These are phyloP conservation scores for Neodon shergylaensis DNA, from an alignment of 2,113 vertebrate genomes.

Conservation along the genomic window DNA sequence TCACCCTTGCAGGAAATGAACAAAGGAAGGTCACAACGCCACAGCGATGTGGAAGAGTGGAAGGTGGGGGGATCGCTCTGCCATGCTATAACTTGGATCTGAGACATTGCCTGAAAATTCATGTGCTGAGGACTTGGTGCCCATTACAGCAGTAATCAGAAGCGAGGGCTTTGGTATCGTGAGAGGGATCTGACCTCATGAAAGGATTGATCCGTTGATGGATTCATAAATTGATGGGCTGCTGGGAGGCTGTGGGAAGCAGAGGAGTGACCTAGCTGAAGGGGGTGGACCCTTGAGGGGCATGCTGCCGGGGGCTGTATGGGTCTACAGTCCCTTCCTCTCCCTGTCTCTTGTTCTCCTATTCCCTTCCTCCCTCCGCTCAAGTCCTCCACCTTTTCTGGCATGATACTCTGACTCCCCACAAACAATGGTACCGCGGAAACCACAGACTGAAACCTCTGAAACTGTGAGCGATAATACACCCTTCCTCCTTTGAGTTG, in stretches of 20 bases:
- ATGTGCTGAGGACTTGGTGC: neutral
- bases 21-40: neutral
- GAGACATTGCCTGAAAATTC: neutral
- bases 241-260: neutral
- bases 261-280: neutral
- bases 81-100: neutral
- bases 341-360: neutral
- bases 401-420: neutral
- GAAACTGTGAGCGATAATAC: neutral
- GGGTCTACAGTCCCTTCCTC: neutral
- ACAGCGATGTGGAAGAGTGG: too few species aligned
- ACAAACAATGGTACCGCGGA: neutral
- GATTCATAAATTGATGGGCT: neutral
- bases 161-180: neutral
- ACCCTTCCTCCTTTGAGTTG: neutral
- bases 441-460: neutral
- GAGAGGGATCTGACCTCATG: neutral
- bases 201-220: neutral
- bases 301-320: neutral
- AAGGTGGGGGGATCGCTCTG: neutral
- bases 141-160: neutral
- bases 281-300: neutral
- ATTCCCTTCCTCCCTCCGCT: neutral
- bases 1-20: neutral
- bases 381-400: neutral